Base-by-base conservation (phyloP, 2,888 invertebrate genomes). In the Macrosiphum euphorbiae region DNA sequence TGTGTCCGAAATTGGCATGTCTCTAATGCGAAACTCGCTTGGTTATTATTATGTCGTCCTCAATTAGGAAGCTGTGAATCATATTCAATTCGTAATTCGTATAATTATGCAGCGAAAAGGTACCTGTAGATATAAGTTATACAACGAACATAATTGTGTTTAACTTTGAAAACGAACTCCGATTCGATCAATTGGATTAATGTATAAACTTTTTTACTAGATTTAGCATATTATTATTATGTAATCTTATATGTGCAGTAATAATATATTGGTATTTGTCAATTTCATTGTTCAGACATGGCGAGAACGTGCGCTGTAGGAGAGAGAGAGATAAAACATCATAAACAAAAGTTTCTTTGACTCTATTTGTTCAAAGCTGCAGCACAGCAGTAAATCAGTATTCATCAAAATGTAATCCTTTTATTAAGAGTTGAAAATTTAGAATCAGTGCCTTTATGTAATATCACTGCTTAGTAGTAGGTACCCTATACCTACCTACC, bases 371-470 rank as follows among this genome's bases (percentile, higher is more conserved):
- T 67, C 47, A 24, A 87, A 35, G 35, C 8, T 78, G 20, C 20
- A 5, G 20, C 20, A 24, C 55, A 55, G 20, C 78, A 35, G 35
- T 87, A 87, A 8, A 50, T 50, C 50, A 78, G 78, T 78, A 35
- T 78, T 78, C 78, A 35, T 78, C 78, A 78, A 78, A 20, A 41
- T 78, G 35, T 50, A 90, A 90, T 90, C 67, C 35, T 90, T 90
- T 78, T 67, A 90, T 24, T 44, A 44, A 67, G 5, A 90, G 4
- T n/a, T n/a, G 67, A 41, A 28, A 50, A 90, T 78, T 78, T 41
- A 8, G 35, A 78, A 52, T 87, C 50, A n/a, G 28, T 44, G 47
- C 67, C n/a, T 67, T 67, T 47, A 47, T 16, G 20, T 20, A 35
- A 78, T 78, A 20, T 78, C 20, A 20, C 35, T 20, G 35, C 35